A percentile compares a stretch with the other conserved stretches of the same genome.
Conservation (phyloP, 2,113 vertebrate species). For the Urocitellus parryii region DNA sequence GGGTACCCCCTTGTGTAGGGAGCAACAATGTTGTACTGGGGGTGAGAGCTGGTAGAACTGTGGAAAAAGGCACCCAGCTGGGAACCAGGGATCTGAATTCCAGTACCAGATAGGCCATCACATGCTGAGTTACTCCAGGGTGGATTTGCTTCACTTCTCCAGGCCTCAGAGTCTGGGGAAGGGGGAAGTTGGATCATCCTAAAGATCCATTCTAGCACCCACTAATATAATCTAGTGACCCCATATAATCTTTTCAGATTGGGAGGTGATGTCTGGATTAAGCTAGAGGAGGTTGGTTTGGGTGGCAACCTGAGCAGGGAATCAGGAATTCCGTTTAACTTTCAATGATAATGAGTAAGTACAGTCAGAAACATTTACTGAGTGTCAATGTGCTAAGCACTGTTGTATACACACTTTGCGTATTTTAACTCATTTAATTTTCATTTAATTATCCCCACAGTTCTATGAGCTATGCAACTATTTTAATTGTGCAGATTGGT, state of each 20-base stretch:
- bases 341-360: neutral
- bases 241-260: neutral
- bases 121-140: neutral
- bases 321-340: neutral
- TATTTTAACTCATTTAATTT: conserved; percentile 5
- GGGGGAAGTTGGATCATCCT: neutral
- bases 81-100: neutral
- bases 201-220: neutral
- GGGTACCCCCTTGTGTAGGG: neutral
- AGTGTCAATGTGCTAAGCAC: neutral
- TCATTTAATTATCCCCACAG: neutral
- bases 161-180: neutral
- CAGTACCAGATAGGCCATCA: neutral
- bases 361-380: neutral
- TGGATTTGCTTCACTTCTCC: neutral
- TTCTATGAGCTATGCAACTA: neutral
- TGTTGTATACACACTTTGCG: neutral
- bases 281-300: neutral
- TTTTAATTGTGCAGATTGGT: neutral
- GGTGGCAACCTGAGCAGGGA: neutral
- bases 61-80: neutral
- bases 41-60: neutral
- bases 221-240: neutral
- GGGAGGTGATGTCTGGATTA: neutral
- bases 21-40: neutral